Conservation (phyloP, 2,888 invertebrate species). For the Villa cingulata region DNA sequence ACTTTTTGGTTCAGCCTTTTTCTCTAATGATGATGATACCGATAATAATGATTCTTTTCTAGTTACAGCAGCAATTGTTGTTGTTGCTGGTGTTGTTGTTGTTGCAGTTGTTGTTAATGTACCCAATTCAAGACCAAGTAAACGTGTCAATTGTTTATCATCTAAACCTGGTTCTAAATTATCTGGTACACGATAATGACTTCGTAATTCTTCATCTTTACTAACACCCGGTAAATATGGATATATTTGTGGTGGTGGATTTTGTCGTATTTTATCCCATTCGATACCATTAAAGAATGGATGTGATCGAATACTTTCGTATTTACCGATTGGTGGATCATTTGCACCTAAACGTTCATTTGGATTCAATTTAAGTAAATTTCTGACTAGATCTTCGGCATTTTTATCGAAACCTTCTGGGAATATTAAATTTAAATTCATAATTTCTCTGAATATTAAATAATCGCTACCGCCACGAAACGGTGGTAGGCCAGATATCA, state of each 20-base stretch:
- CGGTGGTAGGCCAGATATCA: constrained; percentile 85
- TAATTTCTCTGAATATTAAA: constrained; percentile 89
- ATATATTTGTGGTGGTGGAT: constrained; percentile 68
- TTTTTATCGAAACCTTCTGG: constrained; percentile 78
- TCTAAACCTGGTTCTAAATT: constrained; percentile 79
- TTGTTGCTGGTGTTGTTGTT: not conserved
- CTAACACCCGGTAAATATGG: constrained; percentile 62
- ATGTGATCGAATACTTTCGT: constrained; percentile 73
- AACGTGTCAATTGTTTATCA: constrained; percentile 61
- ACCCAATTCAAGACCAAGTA: constrained; percentile 57
- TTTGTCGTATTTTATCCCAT: constrained; percentile 64
- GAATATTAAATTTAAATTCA: constrained; percentile 78
- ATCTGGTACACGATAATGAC: constrained; percentile 57
- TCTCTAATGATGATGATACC: constrained; percentile 2
- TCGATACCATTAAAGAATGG: constrained; percentile 72
- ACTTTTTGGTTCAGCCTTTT: constrained; percentile 18
- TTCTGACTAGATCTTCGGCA: constrained; percentile 78
- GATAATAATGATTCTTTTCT: not conserved
- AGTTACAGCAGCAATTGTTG: not conserved
- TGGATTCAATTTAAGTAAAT: constrained; percentile 71
- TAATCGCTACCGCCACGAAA: constrained; percentile 90
- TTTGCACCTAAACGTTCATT: constrained; percentile 66
- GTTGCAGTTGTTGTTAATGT: constrained; percentile 13
- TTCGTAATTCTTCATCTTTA: constrained; percentile 51
- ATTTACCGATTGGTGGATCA: constrained; percentile 51